Conservation (phyloP, 2,888 invertebrate species). For the Disparrhopalites patrizii region DNA sequence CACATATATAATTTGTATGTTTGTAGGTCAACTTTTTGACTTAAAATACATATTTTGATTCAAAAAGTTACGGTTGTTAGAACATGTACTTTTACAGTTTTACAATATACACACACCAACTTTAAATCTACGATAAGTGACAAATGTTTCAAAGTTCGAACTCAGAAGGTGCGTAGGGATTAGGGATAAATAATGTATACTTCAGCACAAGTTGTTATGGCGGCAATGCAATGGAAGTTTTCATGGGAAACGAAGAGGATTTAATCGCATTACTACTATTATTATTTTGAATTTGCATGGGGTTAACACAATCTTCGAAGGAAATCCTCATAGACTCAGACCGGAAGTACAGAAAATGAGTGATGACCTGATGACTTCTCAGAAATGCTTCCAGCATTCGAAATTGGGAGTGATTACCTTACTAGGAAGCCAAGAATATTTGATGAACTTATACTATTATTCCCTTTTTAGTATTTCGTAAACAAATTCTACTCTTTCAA, state of each 20-base stretch:
- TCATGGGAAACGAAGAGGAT: conserved; percentile 39
- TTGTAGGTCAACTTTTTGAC: too few species aligned
- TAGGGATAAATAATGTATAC: conserved; percentile 30
- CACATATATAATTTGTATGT: too few species aligned
- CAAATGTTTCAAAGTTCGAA: conserved; percentile 88
- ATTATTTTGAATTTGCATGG: conserved; percentile 78
- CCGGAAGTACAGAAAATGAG: too few species aligned
- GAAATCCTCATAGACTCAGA: too few species aligned
- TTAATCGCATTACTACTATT: conserved; percentile 44
- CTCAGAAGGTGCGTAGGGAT: conserved; percentile 77
- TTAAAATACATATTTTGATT: too few species aligned
- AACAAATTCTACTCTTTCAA: too few species aligned
- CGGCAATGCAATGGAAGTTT: conserved; percentile 31
- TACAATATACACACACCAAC: neutral
- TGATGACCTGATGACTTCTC: too few species aligned
- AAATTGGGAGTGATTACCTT: too few species aligned
- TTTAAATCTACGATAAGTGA: conserved; percentile 76
- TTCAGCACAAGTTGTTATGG: conserved; percentile 25
- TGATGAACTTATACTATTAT: too few species aligned
- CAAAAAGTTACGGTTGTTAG: neutral
- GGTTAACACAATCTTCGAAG: conserved; percentile 85
- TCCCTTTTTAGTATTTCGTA: too few species aligned
- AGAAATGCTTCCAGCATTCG: too few species aligned
- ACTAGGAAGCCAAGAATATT: too few species aligned
- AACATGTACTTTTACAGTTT: neutral